Conservation (phyloP, 2,888 invertebrate genomes). For the Ceraclea dissimilis region DNA sequence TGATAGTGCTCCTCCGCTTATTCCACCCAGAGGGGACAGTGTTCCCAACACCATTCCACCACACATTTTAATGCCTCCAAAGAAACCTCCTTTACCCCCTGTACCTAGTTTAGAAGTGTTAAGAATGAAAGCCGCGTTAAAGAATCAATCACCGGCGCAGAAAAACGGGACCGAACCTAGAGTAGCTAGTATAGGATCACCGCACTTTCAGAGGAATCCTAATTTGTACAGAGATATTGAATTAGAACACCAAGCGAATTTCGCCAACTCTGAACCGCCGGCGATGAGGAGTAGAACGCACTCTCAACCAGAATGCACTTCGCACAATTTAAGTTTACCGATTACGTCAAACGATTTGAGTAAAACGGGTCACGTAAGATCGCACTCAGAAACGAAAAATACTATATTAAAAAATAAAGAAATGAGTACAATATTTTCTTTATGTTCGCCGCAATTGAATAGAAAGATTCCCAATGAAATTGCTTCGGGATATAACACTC, state of each 20-base stretch:
- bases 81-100: conserved; percentile 67
- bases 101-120: conserved; percentile 57
- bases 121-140: conserved; percentile 47
- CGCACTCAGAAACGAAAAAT: conserved; percentile 44
- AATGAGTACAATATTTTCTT: conserved; percentile 39
- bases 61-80: conserved; percentile 54
- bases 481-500: conserved; percentile 10
- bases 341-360: conserved; percentile 37
- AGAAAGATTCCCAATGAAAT: conserved; percentile 38
- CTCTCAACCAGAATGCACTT: conserved; percentile 27
- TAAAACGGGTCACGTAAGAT: conserved; percentile 37
- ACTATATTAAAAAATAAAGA: conserved; percentile 45
- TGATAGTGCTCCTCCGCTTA: conserved; percentile 42
- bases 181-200: conserved; percentile 56
- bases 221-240: conserved; percentile 54
- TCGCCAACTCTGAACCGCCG: conserved; percentile 37
- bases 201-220: conserved; percentile 53
- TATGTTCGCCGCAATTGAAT: conserved; percentile 51
- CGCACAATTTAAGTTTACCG: conserved; percentile 25
- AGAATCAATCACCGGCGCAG: conserved; percentile 36
- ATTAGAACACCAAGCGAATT: conserved; percentile 38
- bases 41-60: conserved; percentile 35
- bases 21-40: conserved; percentile 46
- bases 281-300: conserved; percentile 18
- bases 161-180: conserved; percentile 39